Evolutionary conservation across 2,888 invertebrate genomes (phyloP), one percentile per base, ranked within the genome.

Genomic region (Melanostoma scalare): DNA sequence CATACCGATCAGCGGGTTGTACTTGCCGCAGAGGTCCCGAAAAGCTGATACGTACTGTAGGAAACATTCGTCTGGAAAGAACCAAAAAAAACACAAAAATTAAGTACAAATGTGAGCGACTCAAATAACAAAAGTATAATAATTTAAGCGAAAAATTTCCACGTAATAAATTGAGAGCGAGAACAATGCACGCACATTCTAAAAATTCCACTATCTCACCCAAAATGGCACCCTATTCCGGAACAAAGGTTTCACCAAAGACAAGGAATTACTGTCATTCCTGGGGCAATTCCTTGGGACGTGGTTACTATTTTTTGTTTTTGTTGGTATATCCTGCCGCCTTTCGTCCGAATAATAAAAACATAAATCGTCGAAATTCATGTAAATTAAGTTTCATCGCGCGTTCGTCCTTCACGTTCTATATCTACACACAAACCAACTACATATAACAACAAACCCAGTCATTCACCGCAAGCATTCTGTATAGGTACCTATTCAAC

Each of bases 61-160:
- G 99, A 92, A 99, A 99, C 99, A 99, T 99, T 89, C 99, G 95
- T 92, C 99, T 99, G 93, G 86, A 93, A 89, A n/a, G n/a, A n/a
- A n/a, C n/a, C n/a, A n/a, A 85, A 20, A 68, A 2, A 76, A 36
- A 31, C 48, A 58, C n/a, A 42, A 53, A 42, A 56, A 55, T 61
- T 71, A 60, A 20, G 6, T 40, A 40, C 31, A 44, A 55, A 33
- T 48, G 38, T 65, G 60, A 65, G 50, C 53, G 6, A n/a, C 30
- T 10, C 48, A 53, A 20, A 72, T 36, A 69, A 67, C 46, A 73
- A 78, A 52, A 38, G 42, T 60, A 67, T 46, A 31, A 48, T 84
- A 84, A 84, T 79, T 79, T 58, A 60, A 65, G 68, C 48, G 58
- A 58, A 72, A 78, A 78, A 74, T 79, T 74, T 84, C 82, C 74